A percentile compares a stretch with the other conserved stretches of the same genome.
Evolutionary conservation across 2,888 invertebrate genomes (phyloP).

Genomic region (Tenthredo distinguenda): DNA sequence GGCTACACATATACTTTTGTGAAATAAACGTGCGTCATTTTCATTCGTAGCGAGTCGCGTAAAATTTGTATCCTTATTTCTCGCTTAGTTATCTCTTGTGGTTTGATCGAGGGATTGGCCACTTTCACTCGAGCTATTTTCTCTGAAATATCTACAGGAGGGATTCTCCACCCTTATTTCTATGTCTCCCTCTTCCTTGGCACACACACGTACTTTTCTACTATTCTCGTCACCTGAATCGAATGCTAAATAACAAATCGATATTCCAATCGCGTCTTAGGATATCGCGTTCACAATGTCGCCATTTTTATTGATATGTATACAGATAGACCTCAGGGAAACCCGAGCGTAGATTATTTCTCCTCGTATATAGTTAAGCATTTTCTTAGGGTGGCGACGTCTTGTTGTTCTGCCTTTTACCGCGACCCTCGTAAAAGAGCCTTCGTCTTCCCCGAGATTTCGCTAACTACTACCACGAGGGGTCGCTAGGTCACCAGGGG

Average conservation of each 20-base stretch:
- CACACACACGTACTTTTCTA: neutral
- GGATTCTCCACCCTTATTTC: neutral
- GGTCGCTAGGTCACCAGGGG: conserved; percentile 22
- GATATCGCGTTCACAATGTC: conserved; percentile 43
- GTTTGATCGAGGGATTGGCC: conserved; percentile 23
- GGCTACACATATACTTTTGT: neutral
- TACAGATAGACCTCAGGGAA: conserved; percentile 9
- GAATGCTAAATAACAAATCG: conserved; percentile 42
- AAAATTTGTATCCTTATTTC: conserved; percentile 33
- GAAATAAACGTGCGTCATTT: conserved; percentile 1
- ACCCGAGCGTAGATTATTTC: conserved; percentile 33
- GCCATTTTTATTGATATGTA: conserved; percentile 49
- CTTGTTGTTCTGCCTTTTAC: conserved; percentile 47
- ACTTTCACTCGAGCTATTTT: neutral
- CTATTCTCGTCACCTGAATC: conserved; percentile 40
- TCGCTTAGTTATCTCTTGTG: conserved; percentile 18
- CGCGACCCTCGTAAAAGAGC: conserved; percentile 44
- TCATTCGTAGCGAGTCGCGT: neutral
- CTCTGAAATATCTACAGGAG: neutral
- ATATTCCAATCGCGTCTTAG: conserved; percentile 36
- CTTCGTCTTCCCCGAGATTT: conserved; percentile 29
- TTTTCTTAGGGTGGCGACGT: conserved; percentile 27
- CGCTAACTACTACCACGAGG: conserved; percentile 21
- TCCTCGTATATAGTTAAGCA: conserved; percentile 6
- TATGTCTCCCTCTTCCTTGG: neutral